A percentile compares a stretch with the other conserved stretches of the same genome.
Conservation (phyloP, 2,888 invertebrate genomes). For the Bedellia somnulentella region DNA sequence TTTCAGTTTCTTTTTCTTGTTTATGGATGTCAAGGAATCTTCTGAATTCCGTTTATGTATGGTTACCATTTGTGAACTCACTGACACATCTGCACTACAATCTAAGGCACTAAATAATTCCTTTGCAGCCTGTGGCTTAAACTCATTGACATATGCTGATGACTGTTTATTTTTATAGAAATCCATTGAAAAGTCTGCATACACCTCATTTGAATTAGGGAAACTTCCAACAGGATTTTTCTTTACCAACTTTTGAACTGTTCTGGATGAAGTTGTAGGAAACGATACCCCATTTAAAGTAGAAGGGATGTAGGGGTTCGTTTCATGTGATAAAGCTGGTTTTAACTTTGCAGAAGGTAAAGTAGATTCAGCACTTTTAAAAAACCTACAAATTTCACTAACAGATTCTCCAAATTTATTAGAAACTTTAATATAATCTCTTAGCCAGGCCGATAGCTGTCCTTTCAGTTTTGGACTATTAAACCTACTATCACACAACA, state of each 20-base stretch:
- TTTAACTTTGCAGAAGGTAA: conserved; percentile 46
- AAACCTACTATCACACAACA: conserved; percentile 90
- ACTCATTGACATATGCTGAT: conserved; percentile 42
- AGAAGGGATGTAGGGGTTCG: conserved; percentile 10
- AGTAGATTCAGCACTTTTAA: conserved; percentile 65
- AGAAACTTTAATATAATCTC: conserved; percentile 66
- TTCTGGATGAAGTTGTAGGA: conserved; percentile 28
- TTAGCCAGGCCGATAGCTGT: conserved; percentile 85
- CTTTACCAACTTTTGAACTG: conserved; percentile 20
- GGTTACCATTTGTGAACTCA: conserved; percentile 29
- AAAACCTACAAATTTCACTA: conserved; percentile 72
- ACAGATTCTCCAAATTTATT: conserved; percentile 72
- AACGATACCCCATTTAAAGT: conserved; percentile 33
- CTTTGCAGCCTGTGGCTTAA: conserved; percentile 47
- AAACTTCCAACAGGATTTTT: conserved; percentile 38
- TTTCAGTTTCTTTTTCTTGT: conserved; percentile 59
- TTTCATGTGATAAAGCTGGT: conserved; percentile 31
- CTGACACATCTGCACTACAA: conserved; percentile 37
- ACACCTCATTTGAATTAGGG: conserved; percentile 56
- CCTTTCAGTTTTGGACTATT: conserved; percentile 64
- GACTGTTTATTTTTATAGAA: conserved; percentile 47
- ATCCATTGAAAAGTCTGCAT: conserved; percentile 53
- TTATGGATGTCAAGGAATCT: conserved; percentile 15
- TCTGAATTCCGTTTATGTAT: conserved; percentile 57
- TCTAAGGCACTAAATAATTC: conserved; percentile 63